Base-by-base conservation (phyloP, 2,797 vertebrate species). In the Discoglossus pictus region DNA sequence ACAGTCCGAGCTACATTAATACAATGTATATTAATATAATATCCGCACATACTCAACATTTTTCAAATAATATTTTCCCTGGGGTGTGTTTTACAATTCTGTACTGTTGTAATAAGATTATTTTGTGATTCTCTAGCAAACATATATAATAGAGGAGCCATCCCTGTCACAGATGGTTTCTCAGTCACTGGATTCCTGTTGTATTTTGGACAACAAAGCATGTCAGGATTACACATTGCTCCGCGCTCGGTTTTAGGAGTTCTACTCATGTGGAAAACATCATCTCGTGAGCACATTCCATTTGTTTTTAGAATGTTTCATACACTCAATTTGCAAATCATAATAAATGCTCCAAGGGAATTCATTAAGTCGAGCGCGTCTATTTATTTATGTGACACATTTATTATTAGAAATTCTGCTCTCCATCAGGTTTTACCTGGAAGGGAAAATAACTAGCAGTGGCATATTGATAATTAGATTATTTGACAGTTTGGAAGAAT, bases 361-460 rank as follows among this genome's bases (percentile, higher is more conserved):
- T 59, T 58, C 46, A 68, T 68, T 68, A 60, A 42, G 36, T 34
- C 60, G 46, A 52, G 43, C 36, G 52, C 25, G 50, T 47, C 54
- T 67, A 59, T 68, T 59, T 68, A 60, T 68, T 68, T 60, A 60
- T 42, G 25, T 68, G 55, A 60, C 65, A 65, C 36, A 50, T 68
- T 59, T 68, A 68, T 68, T 68, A 68, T 68, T 60, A 68, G 65
- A 68, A 59, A 68, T 68, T 51, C 65, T 68, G 65, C 47, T 60
- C 55, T 34, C 65, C 65, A 60, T 60, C 44, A 59, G 35, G 17
- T 52, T 68, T 56, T 60, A 59, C 54, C 65, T 60, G 46, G 55
- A 51, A 60, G 44, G 65, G 44, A 59, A 68, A 68, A 51, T 31
- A 68, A 52, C 65, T 68, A 27, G 54, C 46, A 60, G n/a, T 51